These are phyloP conservation scores for Romanogobio albipinnatus DNA, from an alignment of 2,113 vertebrate species.

Conservation along the genomic window DNA sequence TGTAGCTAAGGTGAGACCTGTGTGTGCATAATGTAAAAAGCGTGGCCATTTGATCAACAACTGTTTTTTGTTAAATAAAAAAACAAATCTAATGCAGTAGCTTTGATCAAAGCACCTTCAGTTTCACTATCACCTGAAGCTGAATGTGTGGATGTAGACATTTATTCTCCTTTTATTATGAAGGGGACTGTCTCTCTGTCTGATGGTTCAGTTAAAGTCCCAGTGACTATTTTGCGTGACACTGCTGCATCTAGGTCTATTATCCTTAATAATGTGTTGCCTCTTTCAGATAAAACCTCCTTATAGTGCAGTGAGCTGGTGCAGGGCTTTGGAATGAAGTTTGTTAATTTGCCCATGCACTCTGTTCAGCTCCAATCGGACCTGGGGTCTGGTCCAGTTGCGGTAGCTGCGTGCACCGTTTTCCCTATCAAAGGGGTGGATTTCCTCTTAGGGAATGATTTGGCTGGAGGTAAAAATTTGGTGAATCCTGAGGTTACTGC, in stretches of 20 bases:
- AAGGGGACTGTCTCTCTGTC: too few relatives aligned
- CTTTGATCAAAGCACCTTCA: neutral
- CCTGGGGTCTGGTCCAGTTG: neutral
- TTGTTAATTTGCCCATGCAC: neutral
- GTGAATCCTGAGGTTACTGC: too few relatives aligned
- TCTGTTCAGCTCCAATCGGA: neutral
- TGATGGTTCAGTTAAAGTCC: neutral
- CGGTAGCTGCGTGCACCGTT: neutral
- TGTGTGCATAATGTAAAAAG: neutral
- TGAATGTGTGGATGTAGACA: neutral
- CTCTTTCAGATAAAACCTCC: neutral
- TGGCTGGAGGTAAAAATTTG: too few relatives aligned
- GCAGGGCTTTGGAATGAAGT: neutral
- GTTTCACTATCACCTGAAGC: neutral
- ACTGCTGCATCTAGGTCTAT: neutral
- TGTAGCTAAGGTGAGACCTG: neutral
- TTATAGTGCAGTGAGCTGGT: neutral
- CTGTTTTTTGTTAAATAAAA: neutral
- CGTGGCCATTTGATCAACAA: neutral
- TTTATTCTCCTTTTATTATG: too few relatives aligned
- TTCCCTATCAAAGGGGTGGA: too few relatives aligned
- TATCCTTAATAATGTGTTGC: neutral
- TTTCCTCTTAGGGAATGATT: too few relatives aligned
- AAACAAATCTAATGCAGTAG: neutral
- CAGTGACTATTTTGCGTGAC: neutral